phyloP scores from a whole-genome alignment of 2,113 vertebrate genomes.

The Neodontobutis hainanensis region DNA sequence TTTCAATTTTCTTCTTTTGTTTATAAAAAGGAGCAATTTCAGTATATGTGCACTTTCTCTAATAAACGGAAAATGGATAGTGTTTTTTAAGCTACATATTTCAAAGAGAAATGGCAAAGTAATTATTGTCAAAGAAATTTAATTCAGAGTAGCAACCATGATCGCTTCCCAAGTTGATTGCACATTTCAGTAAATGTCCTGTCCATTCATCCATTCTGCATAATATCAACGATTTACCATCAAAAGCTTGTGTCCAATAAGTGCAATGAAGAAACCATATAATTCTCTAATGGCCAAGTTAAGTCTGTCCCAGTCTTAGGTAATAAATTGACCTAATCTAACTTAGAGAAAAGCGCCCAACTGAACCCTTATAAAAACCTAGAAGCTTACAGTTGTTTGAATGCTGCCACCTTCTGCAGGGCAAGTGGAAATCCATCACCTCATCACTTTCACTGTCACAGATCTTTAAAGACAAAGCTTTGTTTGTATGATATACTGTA shows the following conservation, averaged over 20 bases:
- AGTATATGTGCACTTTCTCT: neutral
- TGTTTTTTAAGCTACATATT: neutral
- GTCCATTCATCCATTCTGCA: conserved; percentile 1
- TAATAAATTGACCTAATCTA: conserved; percentile 21
- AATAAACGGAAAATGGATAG: neutral
- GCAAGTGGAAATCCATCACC: neutral
- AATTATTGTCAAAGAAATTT: conserved; percentile 5
- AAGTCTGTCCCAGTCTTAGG: conserved; percentile 23
- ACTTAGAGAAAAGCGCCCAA: conserved; percentile 31
- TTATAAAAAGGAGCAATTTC: neutral
- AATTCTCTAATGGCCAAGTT: neutral
- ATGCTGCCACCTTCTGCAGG: too few species aligned
- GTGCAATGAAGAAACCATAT: neutral
- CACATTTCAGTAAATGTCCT: neutral
- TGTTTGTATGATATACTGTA: neutral
- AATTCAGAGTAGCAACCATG: neutral
- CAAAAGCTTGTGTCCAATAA: neutral
- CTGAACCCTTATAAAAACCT: conserved; percentile 26
- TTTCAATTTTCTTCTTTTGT: too few species aligned
- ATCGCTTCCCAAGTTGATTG: conserved; percentile 6
- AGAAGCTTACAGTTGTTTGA: neutral
- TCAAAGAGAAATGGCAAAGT: neutral
- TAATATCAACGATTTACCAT: conserved; percentile 1
- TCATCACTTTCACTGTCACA: neutral
- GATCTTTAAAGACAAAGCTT: neutral